A percentile compares a stretch with the other conserved stretches of the same genome.
These are phyloP conservation scores for Nymphalis urticae DNA, from an alignment of 2,888 invertebrate species.

Conservation along the genomic window DNA sequence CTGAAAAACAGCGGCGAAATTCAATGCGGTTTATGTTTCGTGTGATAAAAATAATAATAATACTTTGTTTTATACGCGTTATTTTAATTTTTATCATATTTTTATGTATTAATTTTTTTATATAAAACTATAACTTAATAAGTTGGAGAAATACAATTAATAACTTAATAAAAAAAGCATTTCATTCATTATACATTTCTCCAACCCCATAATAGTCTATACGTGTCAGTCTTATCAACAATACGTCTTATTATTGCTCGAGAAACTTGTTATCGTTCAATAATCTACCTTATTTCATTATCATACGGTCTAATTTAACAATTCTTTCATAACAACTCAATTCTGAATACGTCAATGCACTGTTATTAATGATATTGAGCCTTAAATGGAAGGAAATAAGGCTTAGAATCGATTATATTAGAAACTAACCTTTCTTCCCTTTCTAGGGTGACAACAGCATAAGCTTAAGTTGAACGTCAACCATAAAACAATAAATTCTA, in stretches of 20 bases:
- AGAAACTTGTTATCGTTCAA: constrained; percentile 7
- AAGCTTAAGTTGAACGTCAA: neutral
- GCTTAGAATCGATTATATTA: neutral
- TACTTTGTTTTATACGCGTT: too few relatives aligned
- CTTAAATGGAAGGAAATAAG: neutral
- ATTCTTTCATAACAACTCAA: constrained; percentile 14
- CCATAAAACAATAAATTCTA: neutral
- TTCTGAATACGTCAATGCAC: constrained; percentile 15
- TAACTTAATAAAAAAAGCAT: neutral
- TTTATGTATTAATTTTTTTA: too few relatives aligned
- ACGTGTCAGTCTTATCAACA: constrained; percentile 21
- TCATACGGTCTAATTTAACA: constrained; percentile 3
- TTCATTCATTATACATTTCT: constrained; percentile 2
- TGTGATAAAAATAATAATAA: too few relatives aligned
- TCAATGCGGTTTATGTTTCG: too few relatives aligned
- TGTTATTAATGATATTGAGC: neutral
- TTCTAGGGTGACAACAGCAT: neutral
- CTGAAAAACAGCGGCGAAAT: too few relatives aligned
- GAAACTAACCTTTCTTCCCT: neutral
- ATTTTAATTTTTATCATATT: too few relatives aligned
- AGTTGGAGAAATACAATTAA: too few relatives aligned
- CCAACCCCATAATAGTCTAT: constrained; percentile 18
- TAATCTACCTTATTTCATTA: neutral
- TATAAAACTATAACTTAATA: too few relatives aligned
- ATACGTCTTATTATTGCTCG: constrained; percentile 20